Evolutionary conservation across 2,888 invertebrate genomes (phyloP).

Genomic region (Microctonus hyperodae): DNA sequence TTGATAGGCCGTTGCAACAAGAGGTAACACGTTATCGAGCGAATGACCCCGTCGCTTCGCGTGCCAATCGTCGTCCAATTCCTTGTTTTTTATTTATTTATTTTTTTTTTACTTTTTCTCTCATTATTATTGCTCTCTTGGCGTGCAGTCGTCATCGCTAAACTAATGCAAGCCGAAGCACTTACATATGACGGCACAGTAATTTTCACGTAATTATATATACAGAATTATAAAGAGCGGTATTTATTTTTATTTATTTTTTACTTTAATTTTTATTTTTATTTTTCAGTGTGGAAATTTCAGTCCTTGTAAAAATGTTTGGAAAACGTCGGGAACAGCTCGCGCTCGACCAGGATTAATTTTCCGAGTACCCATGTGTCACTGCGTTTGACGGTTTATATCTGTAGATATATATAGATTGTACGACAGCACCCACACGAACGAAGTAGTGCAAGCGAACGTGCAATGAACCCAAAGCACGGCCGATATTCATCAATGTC

Average conservation of each 20-base stretch:
- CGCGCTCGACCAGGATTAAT: not conserved
- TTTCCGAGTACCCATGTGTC: not conserved
- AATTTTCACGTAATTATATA: not conserved
- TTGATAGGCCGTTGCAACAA: slow-evolving; percentile 28
- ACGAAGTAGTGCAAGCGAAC: not conserved
- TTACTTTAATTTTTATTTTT: not conserved
- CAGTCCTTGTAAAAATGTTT: not conserved
- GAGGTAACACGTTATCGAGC: slow-evolving; percentile 23
- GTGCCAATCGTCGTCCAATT: slow-evolving; percentile 20
- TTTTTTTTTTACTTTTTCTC: too few relatives aligned
- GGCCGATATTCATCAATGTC: not conserved
- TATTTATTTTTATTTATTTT: not conserved
- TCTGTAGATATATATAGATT: not conserved
- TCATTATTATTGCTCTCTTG: not conserved
- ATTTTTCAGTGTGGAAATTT: not conserved
- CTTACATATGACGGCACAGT: not conserved
- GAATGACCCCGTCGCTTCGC: slow-evolving; percentile 23
- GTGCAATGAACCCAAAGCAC: slow-evolving; percentile 4
- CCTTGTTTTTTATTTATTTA: not conserved
- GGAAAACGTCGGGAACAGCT: not conserved
- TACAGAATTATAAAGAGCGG: not conserved
- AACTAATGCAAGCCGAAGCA: not conserved
- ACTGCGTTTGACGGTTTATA: slow-evolving; percentile 4
- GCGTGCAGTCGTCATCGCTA: not conserved
- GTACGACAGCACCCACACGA: not conserved